phyloP scores from a whole-genome alignment of 2,113 vertebrate species.

The Zingel zingel region DNA sequence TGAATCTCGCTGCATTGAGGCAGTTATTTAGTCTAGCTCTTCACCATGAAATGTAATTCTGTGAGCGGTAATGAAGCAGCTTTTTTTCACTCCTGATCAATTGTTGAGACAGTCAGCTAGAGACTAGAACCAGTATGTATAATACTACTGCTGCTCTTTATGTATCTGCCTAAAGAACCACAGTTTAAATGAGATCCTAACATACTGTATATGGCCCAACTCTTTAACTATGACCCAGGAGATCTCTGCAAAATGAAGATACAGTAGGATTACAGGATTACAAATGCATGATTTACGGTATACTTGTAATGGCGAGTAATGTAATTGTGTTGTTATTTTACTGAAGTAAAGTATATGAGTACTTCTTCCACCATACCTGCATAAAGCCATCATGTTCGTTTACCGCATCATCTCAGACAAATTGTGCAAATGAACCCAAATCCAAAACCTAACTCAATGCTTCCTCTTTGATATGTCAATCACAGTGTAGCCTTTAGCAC shows the following conservation, averaged over 20 bases:
- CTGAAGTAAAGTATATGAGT: background rate
- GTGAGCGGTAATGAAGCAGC: constrained; percentile 28
- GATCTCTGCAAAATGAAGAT: constrained; percentile 18
- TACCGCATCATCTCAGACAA: background rate
- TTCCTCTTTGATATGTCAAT: constrained; percentile 7
- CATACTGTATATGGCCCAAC: background rate
- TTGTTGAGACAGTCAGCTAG: constrained; percentile 22
- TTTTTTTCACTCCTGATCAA: constrained; percentile 38
- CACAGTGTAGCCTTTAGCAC: background rate
- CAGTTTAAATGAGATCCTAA: constrained; percentile 20
- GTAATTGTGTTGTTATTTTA: too few species aligned
- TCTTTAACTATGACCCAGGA: constrained; percentile 28
- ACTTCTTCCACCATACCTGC: background rate
- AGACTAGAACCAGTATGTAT: constrained; percentile 26
- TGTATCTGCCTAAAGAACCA: constrained; percentile 4
- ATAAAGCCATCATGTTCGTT: background rate
- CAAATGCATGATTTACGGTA: background rate
- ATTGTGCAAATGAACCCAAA: background rate
- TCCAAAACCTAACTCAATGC: background rate
- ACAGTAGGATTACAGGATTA: background rate
- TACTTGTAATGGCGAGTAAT: background rate
- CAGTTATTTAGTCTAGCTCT: constrained; percentile 43
- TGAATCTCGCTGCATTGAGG: constrained; percentile 40
- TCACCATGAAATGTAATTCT: constrained; percentile 45
- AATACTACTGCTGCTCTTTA: constrained; percentile 13